Evolutionary conservation across 2,113 vertebrate species (phyloP).

Genomic region (Entelurus aequoreus): DNA sequence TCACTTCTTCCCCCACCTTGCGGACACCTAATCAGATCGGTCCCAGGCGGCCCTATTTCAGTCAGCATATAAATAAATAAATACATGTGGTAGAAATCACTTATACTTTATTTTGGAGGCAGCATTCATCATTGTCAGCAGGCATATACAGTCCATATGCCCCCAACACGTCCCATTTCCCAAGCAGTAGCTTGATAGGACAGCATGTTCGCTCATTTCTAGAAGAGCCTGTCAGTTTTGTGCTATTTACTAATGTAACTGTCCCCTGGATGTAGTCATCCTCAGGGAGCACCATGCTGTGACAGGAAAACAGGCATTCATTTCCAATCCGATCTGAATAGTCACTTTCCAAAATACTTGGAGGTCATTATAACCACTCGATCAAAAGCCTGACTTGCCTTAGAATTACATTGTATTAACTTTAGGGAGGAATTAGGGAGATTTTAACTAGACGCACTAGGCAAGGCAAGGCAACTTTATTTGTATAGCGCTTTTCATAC

Average conservation of each 20-base stretch:
- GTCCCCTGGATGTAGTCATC: constrained; percentile 57
- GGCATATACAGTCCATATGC: constrained; percentile 61
- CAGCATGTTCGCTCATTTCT: constrained; percentile 67
- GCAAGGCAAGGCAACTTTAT: too few relatives aligned
- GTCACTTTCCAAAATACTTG: constrained; percentile 25
- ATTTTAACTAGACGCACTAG: too few relatives aligned
- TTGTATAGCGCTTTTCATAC: too few relatives aligned
- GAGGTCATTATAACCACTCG: constrained; percentile 54
- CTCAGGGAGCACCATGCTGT: constrained; percentile 32
- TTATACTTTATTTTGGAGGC: constrained; percentile 63
- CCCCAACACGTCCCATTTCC: constrained; percentile 74
- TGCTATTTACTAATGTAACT: constrained; percentile 78
- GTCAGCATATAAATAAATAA: constrained; percentile 59
- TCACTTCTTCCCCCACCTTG: constrained; percentile 19
- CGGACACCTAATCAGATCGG: constrained; percentile 52
- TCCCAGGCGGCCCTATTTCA: constrained; percentile 59
- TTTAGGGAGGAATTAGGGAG: not conserved
- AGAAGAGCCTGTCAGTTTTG: constrained; percentile 70
- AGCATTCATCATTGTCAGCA: constrained; percentile 78
- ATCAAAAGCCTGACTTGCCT: constrained; percentile 1
- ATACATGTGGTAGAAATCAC: constrained; percentile 63
- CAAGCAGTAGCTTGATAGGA: constrained; percentile 65
- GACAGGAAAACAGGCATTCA: constrained; percentile 55
- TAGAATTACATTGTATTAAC: not conserved
- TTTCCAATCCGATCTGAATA: constrained; percentile 53